phyloP scores from a whole-genome alignment of 2,888 invertebrate genomes.

The Selenia dentaria region DNA sequence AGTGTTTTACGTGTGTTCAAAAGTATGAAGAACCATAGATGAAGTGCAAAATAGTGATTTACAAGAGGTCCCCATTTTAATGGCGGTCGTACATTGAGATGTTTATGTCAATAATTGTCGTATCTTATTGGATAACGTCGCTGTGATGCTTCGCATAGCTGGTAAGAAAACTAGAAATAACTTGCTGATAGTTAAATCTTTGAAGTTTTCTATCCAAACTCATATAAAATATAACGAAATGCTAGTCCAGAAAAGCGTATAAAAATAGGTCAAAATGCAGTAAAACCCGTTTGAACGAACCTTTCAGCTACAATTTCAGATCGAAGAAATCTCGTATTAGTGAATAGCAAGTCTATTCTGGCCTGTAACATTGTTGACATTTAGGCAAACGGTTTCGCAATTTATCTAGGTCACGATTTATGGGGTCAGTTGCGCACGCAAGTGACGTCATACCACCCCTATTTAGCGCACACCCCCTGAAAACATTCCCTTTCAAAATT shows the following conservation, averaged over 20 bases:
- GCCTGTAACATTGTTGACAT: conserved; percentile 71
- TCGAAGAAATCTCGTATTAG: conserved; percentile 49
- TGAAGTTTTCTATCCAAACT: neutral
- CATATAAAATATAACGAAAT: conserved; percentile 5
- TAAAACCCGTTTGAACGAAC: conserved; percentile 20
- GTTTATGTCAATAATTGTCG: conserved; percentile 61
- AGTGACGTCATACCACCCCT: conserved; percentile 67
- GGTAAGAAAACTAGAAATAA: conserved; percentile 50
- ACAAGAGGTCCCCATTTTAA: conserved; percentile 59
- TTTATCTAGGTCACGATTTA: conserved; percentile 65
- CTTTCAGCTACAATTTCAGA: conserved; percentile 44
- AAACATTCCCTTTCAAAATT: conserved; percentile 61
- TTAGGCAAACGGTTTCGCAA: conserved; percentile 63
- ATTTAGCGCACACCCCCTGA: conserved; percentile 50
- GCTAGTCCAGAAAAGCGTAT: conserved; percentile 13
- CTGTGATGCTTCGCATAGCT: conserved; percentile 59
- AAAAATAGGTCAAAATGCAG: conserved; percentile 30
- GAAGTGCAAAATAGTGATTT: conserved; percentile 53
- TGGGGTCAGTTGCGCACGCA: conserved; percentile 71
- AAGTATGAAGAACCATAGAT: conserved; percentile 35
- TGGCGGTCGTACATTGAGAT: conserved; percentile 67
- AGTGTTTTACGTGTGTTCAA: conserved; percentile 38
- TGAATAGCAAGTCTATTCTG: conserved; percentile 52
- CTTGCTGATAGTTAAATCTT: conserved; percentile 1
- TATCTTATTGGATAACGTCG: conserved; percentile 44